These are phyloP conservation scores for Toxonevra muliebris DNA, from an alignment of 2,888 invertebrate genomes.

Conservation along the genomic window DNA sequence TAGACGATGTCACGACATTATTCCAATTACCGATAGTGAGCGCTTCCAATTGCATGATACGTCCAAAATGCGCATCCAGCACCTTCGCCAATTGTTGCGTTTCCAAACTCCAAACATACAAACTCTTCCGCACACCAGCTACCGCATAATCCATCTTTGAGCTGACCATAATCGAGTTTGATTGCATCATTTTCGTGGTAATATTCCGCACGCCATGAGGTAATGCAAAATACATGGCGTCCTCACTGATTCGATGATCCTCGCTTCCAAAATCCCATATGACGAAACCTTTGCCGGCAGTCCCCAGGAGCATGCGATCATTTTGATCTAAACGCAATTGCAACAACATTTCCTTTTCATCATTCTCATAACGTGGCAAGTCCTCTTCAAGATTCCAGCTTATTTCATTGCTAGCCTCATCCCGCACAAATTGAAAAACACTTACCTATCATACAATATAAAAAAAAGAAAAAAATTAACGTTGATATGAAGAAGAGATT, in stretches of 20 bases:
- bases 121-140: slow-evolving; percentile 92
- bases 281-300: slow-evolving; percentile 84
- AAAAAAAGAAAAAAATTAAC: no score
- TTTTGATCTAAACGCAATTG: slow-evolving; percentile 86
- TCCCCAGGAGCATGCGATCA: slow-evolving; percentile 83
- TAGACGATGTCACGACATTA: slow-evolving; percentile 94
- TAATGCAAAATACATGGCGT: slow-evolving; percentile 75
- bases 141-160: slow-evolving; percentile 91
- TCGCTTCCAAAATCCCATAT: slow-evolving; percentile 78
- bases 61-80: slow-evolving; percentile 95
- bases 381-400: slow-evolving; percentile 72
- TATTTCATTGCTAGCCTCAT: slow-evolving; percentile 46
- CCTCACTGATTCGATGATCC: slow-evolving; percentile 62
- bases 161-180: slow-evolving; percentile 92
- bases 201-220: slow-evolving; percentile 93
- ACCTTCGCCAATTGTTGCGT: slow-evolving; percentile 86
- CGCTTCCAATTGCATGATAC: slow-evolving; percentile 91
- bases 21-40: slow-evolving; percentile 91
- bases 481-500: no score
- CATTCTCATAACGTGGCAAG: slow-evolving; percentile 74
- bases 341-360: slow-evolving; percentile 78
- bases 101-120: slow-evolving; percentile 93
- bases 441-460: slow-evolving; percentile 49
- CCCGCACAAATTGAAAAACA: slow-evolving; percentile 49
- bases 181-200: slow-evolving; percentile 87